These are phyloP conservation scores for Acanthacorydalis orientalis DNA, from an alignment of 2,888 invertebrate genomes.

Conservation along the genomic window DNA sequence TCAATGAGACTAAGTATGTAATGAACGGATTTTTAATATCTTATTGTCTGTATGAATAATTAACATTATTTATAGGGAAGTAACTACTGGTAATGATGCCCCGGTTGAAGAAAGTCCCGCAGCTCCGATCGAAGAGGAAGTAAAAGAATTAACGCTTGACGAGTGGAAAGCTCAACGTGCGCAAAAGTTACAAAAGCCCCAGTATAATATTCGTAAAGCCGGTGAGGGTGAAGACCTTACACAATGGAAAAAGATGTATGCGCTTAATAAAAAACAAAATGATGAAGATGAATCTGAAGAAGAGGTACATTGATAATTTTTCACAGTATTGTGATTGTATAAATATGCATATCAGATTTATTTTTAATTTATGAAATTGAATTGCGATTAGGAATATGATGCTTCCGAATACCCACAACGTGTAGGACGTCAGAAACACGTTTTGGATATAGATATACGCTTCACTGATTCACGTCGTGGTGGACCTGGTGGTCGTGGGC, in stretches of 20 bases:
- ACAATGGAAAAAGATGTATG: slow-evolving; percentile 86
- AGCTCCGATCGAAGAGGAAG: slow-evolving; percentile 49
- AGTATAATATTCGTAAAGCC: slow-evolving; percentile 82
- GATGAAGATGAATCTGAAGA: slow-evolving; percentile 41
- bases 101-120: slow-evolving; percentile 12
- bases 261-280: slow-evolving; percentile 59
- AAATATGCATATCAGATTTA: background rate
- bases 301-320: slow-evolving; percentile 15
- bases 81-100: slow-evolving; percentile 15
- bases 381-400: slow-evolving; percentile 40
- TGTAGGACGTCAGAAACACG: slow-evolving; percentile 70
- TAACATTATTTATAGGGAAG: slow-evolving; percentile 16
- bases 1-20: slow-evolving; percentile 18
- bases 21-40: background rate
- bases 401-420: slow-evolving; percentile 69
- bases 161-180: slow-evolving; percentile 85
- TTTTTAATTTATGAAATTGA: background rate
- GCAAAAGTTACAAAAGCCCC: slow-evolving; percentile 62
- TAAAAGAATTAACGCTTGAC: slow-evolving; percentile 78
- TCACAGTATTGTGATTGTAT: background rate
- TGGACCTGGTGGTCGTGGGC: slow-evolving; percentile 43
- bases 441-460: slow-evolving; percentile 75
- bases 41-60: background rate
- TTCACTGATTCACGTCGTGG: slow-evolving; percentile 67
- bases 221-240: slow-evolving; percentile 83